Percentiles rank a stretch among this genome's conserved stretches.
Conservation (phyloP, 2,113 vertebrate genomes). For the Lontra canadensis region DNA sequence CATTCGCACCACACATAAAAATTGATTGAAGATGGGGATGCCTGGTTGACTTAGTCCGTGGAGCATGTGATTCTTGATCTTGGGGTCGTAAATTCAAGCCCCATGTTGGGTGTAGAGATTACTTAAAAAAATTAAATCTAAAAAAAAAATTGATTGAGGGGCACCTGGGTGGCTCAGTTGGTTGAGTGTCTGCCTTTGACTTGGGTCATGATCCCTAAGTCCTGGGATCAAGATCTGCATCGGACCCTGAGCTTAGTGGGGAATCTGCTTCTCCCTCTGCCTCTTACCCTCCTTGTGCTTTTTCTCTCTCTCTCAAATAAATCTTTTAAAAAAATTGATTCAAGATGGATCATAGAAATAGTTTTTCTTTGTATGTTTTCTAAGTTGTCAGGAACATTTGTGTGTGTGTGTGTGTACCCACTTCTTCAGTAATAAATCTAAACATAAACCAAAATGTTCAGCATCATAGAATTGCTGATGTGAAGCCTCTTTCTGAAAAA, state of each 20-base stretch:
- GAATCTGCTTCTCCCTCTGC: too few relatives aligned
- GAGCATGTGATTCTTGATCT: not conserved
- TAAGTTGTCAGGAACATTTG: not conserved
- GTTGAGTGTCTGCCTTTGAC: too few relatives aligned
- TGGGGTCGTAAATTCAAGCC: not conserved
- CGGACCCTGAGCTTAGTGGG: too few relatives aligned
- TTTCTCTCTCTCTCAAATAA: not conserved
- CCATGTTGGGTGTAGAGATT: not conserved
- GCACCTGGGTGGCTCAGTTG: too few relatives aligned
- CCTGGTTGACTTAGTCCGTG: not conserved
- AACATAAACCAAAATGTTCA: not conserved
- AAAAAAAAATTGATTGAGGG: not conserved
- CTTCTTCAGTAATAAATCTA: not conserved
- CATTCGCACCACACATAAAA: not conserved
- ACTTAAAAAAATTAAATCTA: not conserved
- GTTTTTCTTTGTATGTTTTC: slow-evolving; percentile 23
- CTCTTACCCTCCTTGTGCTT: too few relatives aligned
- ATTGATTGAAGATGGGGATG: not conserved
- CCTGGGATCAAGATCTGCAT: too few relatives aligned
- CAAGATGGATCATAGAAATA: not conserved
- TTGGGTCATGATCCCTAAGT: too few relatives aligned
- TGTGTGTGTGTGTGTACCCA: too few relatives aligned
- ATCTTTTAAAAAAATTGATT: not conserved
- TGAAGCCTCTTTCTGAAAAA: not conserved
- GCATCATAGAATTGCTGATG: not conserved